Evolutionary conservation across 1,140 invertebrate genomes (phyloP).

Genomic region (Polypedilum pembai): DNA sequence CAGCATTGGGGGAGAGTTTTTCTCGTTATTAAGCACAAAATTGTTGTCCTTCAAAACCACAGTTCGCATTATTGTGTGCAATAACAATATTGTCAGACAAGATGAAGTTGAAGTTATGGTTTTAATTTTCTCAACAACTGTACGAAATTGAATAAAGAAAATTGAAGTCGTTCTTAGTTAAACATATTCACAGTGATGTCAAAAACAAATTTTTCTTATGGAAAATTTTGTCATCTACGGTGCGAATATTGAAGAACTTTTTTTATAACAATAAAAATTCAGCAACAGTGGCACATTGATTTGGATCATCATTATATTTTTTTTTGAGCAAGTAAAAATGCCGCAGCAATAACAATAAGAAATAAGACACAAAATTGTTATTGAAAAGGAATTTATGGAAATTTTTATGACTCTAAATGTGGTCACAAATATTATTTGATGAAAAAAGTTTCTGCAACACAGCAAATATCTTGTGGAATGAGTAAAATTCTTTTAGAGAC

Average conservation of each 20-base stretch:
- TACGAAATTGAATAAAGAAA: not conserved
- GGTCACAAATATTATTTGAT: conserved; percentile 27
- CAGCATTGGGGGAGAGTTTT: conserved; percentile 2
- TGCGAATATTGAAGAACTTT: not conserved
- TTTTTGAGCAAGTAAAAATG: not conserved
- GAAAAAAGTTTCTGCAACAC: conserved; percentile 8
- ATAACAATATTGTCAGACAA: not conserved
- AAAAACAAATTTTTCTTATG: not conserved
- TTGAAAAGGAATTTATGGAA: conserved; percentile 26
- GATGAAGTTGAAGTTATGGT: conserved; percentile 4
- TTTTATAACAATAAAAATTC: not conserved
- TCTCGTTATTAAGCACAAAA: not conserved
- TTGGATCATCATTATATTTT: not conserved
- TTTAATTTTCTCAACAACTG: conserved; percentile 21
- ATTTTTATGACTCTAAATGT: conserved; percentile 1
- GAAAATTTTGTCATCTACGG: not conserved
- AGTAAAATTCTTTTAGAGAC: too few species aligned
- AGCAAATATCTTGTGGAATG: too few species aligned
- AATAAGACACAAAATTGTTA: not conserved
- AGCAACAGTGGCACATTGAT: not conserved
- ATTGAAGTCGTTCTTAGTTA: not conserved
- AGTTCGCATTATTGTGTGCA: not conserved
- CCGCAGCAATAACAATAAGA: conserved; percentile 1
- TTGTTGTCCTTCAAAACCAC: not conserved
- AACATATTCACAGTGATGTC: not conserved